phyloP scores from a whole-genome alignment of 2,797 vertebrate genomes.

The Bryconaethiops microstoma region DNA sequence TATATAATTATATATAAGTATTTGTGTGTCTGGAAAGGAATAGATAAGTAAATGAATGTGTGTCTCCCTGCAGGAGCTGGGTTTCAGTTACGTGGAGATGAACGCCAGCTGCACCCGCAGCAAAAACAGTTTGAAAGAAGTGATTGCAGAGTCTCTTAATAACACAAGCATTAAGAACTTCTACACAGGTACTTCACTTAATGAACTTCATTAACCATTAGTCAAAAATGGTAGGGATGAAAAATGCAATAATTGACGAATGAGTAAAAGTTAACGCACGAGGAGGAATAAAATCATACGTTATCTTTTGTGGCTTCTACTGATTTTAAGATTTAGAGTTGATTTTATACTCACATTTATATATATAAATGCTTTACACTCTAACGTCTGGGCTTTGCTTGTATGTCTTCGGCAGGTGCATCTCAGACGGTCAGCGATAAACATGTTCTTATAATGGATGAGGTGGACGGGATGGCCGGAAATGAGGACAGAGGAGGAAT shows the following conservation, averaged over 20 bases:
- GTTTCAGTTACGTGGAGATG: slow-evolving; percentile 94
- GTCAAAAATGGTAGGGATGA: background rate
- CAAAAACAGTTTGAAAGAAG: slow-evolving; percentile 90
- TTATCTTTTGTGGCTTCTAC: no score
- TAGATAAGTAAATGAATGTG: background rate
- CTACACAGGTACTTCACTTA: slow-evolving; percentile 80
- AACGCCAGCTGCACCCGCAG: slow-evolving; percentile 97
- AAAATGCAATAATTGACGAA: background rate
- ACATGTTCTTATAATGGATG: slow-evolving; percentile 97
- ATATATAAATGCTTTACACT: no score
- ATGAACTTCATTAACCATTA: background rate
- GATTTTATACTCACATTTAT: background rate
- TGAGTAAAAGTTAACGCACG: background rate
- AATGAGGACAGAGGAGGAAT: slow-evolving; percentile 96
- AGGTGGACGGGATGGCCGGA: slow-evolving; percentile 99
- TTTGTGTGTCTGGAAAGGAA: no score
- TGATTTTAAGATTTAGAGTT: no score
- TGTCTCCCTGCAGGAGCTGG: slow-evolving; percentile 83
- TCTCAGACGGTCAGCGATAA: slow-evolving; percentile 82
- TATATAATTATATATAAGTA: no score
- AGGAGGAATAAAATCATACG: no score
- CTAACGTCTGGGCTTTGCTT: background rate
- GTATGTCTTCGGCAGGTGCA: slow-evolving; percentile 72
- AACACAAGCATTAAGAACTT: slow-evolving; percentile 97
- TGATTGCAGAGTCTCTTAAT: slow-evolving; percentile 90